Base-by-base conservation (phyloP, 2,113 vertebrate species). In the Pagrus major region DNA sequence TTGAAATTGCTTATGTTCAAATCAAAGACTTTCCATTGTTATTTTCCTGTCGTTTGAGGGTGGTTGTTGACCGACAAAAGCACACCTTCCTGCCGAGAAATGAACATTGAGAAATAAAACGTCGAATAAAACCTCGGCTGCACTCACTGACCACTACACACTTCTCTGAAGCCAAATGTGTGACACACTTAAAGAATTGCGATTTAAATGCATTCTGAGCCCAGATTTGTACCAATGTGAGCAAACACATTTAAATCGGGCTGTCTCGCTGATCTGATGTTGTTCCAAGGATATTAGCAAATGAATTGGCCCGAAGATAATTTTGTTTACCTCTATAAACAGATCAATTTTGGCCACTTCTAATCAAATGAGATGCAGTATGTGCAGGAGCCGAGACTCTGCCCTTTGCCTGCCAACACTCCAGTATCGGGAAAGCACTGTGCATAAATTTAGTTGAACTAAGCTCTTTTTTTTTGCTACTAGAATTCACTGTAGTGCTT, bases 291-390 rank as follows among this genome's bases (percentile, higher is more conserved):
- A 81, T 85, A 88, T 94, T 86, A 91, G 81, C 71, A 83, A 88
- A 90, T 92, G 46, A 89, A 89, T 92, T 84, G 74, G 76, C 68
- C 61, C 42, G 69, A 86, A 78, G 74, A 86, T 89, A 76, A 91
- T 91, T 86, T 78, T 86, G 81, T 93, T 92, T 88, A 76, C 83
- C 23, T 71, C 74, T 60, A 77, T 74, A 92, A 93, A 87, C 75
- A 66, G 76, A 93, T 93, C 85, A 78, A 86, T 93, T 90, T 71
- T 82, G 61, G 21, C 59, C 69, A 85, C 81, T 87, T 88, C 75
- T 86, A 86, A 89, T 90, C 78, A 80, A 86, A 92, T 87, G 72
- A 90, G 72, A 83, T 58, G 68, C 72, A 46, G 67, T 51, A 20
- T 69, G 70, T 81, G 81, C 71, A 81, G 79, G 58, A 83, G 63